These are phyloP conservation scores for Erithacus rubecula DNA, from an alignment of 2,797 vertebrate genomes.

Conservation along the genomic window DNA sequence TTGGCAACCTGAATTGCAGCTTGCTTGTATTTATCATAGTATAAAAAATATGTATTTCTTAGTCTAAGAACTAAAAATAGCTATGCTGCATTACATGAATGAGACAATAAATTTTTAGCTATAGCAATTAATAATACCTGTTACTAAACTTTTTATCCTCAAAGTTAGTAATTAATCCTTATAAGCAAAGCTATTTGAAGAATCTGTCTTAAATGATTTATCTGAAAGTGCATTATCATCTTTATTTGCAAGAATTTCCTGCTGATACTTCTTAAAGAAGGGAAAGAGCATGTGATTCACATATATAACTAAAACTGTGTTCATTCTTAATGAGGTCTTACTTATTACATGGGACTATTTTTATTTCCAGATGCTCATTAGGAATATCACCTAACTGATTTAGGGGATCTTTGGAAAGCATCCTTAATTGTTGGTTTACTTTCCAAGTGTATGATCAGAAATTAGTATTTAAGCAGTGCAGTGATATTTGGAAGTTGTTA, in stretches of 20 bases:
- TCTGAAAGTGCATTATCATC: neutral
- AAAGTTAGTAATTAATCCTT: conserved; percentile 28
- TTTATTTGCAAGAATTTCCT: neutral
- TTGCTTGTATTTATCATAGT: neutral
- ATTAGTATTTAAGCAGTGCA: neutral
- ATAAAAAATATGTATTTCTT: neutral
- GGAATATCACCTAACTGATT: neutral
- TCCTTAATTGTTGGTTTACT: neutral
- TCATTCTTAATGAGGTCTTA: neutral
- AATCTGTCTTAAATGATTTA: neutral
- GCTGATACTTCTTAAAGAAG: neutral
- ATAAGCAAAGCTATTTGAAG: conserved; percentile 8
- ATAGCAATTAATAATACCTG: neutral
- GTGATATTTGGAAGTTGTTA: conserved; percentile 9
- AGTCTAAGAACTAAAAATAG: neutral
- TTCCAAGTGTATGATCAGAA: neutral
- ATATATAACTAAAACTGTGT: neutral
- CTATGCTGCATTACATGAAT: neutral
- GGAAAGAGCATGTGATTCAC: neutral
- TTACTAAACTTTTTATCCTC: conserved; percentile 11
- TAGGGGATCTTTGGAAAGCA: neutral
- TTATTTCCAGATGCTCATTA: neutral
- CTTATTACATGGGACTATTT: neutral
- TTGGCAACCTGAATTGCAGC: neutral
- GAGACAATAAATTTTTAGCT: neutral